Percentiles rank a stretch among this genome's conserved stretches.
Conservation (phyloP, 1,140 invertebrate genomes). For the Aricia agestis region DNA sequence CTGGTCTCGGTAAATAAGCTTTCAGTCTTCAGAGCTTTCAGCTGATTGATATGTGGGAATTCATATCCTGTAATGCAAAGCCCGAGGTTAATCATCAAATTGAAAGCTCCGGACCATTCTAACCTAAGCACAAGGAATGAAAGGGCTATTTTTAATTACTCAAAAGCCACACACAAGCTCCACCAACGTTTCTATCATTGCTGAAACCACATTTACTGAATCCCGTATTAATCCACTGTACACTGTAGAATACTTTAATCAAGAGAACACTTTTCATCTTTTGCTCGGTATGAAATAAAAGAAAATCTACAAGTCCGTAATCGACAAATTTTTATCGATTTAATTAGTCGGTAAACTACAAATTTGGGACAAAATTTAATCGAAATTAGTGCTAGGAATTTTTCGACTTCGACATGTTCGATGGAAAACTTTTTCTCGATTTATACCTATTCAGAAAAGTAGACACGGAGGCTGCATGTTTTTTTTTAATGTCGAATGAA, state of each 20-base stretch:
- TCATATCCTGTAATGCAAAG: constrained; percentile 15
- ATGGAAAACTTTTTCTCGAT: no score
- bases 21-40: constrained; percentile 13
- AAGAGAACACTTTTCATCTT: not conserved
- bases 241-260: not conserved
- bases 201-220: constrained; percentile 13
- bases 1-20: constrained; percentile 14
- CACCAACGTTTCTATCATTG: constrained; percentile 16
- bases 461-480: no score
- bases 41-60: constrained; percentile 15
- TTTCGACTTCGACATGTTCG: no score
- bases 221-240: constrained; percentile 6
- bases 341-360: no score
- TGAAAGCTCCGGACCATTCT: constrained; percentile 20
- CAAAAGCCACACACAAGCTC: constrained; percentile 20
- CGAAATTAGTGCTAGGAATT: no score
- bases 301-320: no score
- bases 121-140: constrained; percentile 21
- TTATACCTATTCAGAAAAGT: no score
- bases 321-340: no score
- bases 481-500: no score
- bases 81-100: constrained; percentile 22
- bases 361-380: no score
- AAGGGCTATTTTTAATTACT: constrained; percentile 24
- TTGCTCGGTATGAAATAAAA: not conserved